Evolutionary conservation across 2,888 invertebrate species (phyloP), one percentile per base, ranked within the genome.

Genomic region (Vanessa cardui): DNA sequence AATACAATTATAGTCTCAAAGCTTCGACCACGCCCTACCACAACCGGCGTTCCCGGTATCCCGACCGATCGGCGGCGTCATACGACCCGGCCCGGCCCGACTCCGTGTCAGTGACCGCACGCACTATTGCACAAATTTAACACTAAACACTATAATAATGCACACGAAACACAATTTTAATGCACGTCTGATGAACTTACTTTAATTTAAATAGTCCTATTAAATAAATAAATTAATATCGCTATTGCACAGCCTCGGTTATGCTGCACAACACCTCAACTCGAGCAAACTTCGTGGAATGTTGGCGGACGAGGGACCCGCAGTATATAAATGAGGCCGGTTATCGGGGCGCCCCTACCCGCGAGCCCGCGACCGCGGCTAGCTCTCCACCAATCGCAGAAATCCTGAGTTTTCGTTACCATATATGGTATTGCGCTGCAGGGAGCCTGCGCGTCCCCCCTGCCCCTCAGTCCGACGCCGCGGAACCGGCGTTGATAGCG

Each of bases 391-490:
- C 90, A 89, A 90, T 90, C 88, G 84, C 86, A 89, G 86, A 85
- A 86, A 85, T 88, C 80, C 77, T 76, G 79, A 77, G 77, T 79
- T 82, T 83, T 81, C 94, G 94, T 95, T 93, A 94, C 95, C 95
- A 94, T 95, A 95, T 95, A 95, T 94, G 95, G 95, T 91, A 94
- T 93, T 94, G 90, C 88, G 94, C 93, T 94, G 94, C 94, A 91
- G 92, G 94, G 79, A 78, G 77, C 77, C 77, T 78, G 90, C 93
- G 89, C 85, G 77, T 79, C 80, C 85, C 84, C 83, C 80, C 72
- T 76, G 73, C 80, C 81, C 75, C 81, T 73, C 82, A 66, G 72
- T 75, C 76, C 78, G 73, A 74, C 72, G 68, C 77, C 70, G 75
- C 69, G 68, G 47, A 46, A 62, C 67, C 64, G 62, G 59, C 70